Percentiles rank a stretch among this genome's conserved stretches.
phyloP scores from a whole-genome alignment of 2,113 vertebrate genomes.

The Chlamydotis undulata region DNA sequence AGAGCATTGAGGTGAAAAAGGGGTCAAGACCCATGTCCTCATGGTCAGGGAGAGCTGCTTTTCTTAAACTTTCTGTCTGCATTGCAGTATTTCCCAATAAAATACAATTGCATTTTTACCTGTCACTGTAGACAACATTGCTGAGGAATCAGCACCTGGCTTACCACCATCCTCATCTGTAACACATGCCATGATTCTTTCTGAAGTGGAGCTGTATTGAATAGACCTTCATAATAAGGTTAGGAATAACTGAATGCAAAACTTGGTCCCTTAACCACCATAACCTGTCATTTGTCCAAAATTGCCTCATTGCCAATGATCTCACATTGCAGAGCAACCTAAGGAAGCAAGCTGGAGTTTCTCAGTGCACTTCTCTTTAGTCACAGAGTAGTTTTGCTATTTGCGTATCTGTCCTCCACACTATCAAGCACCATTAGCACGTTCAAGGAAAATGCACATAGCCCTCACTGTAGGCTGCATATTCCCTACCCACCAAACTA shows the following conservation, averaged over 20 bases:
- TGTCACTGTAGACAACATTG: background rate
- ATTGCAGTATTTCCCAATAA: background rate
- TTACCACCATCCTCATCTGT: background rate
- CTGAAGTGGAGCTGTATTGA: background rate
- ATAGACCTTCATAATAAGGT: background rate
- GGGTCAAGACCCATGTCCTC: background rate
- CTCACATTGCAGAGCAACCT: background rate
- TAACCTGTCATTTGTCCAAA: background rate
- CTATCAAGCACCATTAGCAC: background rate
- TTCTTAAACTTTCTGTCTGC: background rate
- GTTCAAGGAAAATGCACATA: background rate
- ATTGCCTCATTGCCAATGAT: background rate
- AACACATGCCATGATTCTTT: background rate
- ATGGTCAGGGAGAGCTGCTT: background rate
- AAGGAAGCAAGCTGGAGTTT: background rate
- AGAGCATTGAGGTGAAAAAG: background rate
- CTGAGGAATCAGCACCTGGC: background rate
- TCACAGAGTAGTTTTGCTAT: background rate
- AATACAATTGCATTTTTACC: background rate
- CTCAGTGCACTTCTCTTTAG: background rate
- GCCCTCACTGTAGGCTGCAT: background rate
- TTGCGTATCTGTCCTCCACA: background rate
- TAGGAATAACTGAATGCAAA: background rate
- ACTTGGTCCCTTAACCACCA: background rate
- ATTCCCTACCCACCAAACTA: background rate